These are phyloP conservation scores for Campodea augens DNA, from an alignment of 1,140 invertebrate genomes.

Conservation along the genomic window DNA sequence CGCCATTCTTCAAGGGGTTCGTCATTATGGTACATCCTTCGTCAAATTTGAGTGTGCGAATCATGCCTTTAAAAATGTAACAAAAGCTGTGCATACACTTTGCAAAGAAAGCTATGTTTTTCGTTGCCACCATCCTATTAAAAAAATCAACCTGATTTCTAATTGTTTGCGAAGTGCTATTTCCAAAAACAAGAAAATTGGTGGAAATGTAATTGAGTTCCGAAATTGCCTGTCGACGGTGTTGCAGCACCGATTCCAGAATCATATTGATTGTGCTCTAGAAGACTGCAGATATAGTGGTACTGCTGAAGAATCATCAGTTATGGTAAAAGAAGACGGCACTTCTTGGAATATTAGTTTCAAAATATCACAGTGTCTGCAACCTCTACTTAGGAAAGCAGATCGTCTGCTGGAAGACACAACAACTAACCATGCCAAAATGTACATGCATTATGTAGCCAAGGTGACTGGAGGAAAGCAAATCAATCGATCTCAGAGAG, in stretches of 20 bases:
- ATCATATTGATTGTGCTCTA: background rate
- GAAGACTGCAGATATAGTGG: background rate
- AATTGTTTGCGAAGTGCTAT: background rate
- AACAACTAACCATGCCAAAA: slow-evolving; percentile 1
- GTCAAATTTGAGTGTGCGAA: background rate
- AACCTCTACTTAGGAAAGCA: background rate
- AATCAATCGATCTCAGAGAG: too few relatives aligned
- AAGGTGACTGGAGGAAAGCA: too few relatives aligned
- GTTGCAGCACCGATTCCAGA: background rate
- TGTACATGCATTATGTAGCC: background rate
- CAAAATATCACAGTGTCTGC: background rate
- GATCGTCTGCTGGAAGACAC: slow-evolving; percentile 1
- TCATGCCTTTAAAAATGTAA: background rate
- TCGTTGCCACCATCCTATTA: background rate
- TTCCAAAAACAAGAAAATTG: background rate
- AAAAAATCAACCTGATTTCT: background rate
- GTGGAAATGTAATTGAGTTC: background rate
- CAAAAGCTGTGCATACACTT: background rate
- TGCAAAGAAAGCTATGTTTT: background rate
- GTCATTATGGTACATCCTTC: background rate
- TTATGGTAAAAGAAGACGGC: background rate
- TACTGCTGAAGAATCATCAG: background rate
- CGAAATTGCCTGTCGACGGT: background rate
- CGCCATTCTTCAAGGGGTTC: background rate
- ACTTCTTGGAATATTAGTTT: too few relatives aligned